These are phyloP conservation scores for Eulemur mongoz DNA, from an alignment of 2,797 vertebrate genomes.

Conservation along the genomic window DNA sequence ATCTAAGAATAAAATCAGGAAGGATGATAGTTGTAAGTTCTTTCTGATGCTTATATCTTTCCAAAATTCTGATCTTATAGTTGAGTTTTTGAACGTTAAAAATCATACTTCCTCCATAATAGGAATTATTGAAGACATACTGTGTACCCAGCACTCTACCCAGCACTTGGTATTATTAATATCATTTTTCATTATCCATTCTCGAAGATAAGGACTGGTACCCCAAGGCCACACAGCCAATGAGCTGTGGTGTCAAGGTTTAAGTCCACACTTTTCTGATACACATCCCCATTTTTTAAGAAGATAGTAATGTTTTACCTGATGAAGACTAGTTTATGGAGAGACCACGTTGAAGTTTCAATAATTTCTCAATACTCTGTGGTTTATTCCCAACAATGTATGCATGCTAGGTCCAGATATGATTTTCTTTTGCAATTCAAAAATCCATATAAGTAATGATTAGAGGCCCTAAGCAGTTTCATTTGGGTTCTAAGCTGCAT, in stretches of 20 bases:
- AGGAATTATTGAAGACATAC: neutral
- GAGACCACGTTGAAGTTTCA: neutral
- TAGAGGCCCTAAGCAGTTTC: conserved; percentile 43
- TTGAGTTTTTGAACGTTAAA: neutral
- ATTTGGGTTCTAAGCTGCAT: conserved; percentile 36
- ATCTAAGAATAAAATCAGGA: neutral
- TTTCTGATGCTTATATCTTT: neutral
- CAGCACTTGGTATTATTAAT: neutral
- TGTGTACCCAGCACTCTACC: neutral
- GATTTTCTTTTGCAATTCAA: conserved; percentile 50
- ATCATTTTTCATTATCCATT: neutral
- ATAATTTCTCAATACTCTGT: neutral
- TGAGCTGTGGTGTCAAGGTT: neutral
- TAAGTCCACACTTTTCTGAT: neutral
- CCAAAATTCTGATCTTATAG: neutral
- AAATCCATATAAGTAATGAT: conserved; percentile 27
- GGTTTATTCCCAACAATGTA: neutral
- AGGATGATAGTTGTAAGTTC: neutral
- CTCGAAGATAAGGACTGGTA: neutral
- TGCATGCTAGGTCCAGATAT: neutral
- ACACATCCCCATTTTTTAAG: neutral
- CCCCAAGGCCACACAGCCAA: neutral
- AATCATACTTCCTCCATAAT: neutral
- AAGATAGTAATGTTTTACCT: neutral
- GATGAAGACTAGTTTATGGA: neutral